Conservation (phyloP, 2,888 invertebrate genomes). For the Diarsia dahlii region DNA sequence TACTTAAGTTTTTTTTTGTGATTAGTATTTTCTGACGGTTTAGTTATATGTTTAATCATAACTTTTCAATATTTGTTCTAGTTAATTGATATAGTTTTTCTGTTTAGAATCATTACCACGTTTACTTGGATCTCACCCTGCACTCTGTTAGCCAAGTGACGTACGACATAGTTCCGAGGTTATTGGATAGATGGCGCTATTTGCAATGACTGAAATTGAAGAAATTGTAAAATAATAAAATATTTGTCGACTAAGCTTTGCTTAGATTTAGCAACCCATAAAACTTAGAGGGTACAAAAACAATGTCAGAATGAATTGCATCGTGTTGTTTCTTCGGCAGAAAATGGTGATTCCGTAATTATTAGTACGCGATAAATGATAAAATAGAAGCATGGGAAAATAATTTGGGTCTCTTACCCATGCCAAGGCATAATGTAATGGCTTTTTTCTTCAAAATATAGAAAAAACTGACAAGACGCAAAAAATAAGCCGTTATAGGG, state of each 20-base stretch:
- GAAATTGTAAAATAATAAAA: neutral
- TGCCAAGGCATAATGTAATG: conserved; percentile 70
- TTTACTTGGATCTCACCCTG: conserved; percentile 49
- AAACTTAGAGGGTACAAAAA: neutral
- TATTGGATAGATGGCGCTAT: conserved; percentile 86
- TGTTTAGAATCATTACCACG: conserved; percentile 2
- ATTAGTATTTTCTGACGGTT: neutral
- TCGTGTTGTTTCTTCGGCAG: neutral
- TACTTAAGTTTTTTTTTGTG: conserved; percentile 25
- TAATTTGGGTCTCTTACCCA: conserved; percentile 7
- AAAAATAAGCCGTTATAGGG: conserved; percentile 78
- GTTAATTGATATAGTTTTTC: neutral
- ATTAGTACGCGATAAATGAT: no score
- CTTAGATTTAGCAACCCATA: neutral
- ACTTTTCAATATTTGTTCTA: neutral
- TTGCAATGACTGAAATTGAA: conserved; percentile 60
- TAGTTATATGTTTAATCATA: neutral
- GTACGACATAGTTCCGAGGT: conserved; percentile 79
- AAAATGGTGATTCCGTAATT: neutral
- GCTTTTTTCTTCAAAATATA: conserved; percentile 66
- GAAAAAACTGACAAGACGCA: conserved; percentile 64
- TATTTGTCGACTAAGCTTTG: neutral
- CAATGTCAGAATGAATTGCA: neutral
- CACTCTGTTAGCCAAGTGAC: conserved; percentile 67
- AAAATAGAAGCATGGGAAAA: neutral